Conservation (phyloP, 2,888 invertebrate species). For the Caenorhabditis sulstoni region DNA sequence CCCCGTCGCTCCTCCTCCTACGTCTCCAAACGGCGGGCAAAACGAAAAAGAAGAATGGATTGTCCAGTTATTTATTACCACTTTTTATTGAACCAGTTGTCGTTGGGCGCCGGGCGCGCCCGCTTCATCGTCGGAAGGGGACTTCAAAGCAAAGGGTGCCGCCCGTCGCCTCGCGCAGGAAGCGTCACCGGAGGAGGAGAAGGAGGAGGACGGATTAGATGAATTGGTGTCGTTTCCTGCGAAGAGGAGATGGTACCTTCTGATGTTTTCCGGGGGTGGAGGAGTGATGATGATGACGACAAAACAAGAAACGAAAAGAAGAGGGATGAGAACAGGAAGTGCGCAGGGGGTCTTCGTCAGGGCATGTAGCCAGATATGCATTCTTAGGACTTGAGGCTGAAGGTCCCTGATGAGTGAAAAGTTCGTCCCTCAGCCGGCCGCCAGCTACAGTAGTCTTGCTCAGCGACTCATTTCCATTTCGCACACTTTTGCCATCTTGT, state of each 20-base stretch:
- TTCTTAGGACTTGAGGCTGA: no score
- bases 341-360: no score
- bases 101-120: conserved; percentile 28
- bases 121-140: conserved; percentile 2
- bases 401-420: no score
- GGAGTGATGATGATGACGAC: background rate
- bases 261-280: conserved; percentile 32
- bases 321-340: conserved; percentile 42
- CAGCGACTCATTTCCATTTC: background rate
- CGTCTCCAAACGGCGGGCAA: conserved; percentile 23
- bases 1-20: background rate
- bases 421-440: no score
- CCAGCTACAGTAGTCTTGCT: no score
- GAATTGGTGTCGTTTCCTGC: conserved; percentile 48
- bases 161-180: background rate
- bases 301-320: conserved; percentile 5
- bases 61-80: background rate
- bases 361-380: no score
- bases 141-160: conserved; percentile 49
- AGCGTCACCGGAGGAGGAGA: no score
- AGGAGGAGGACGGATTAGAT: conserved; percentile 44
- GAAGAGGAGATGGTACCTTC: conserved; percentile 28
- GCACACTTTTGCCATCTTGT: no score
- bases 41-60: conserved; percentile 22
- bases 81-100: conserved; percentile 54